A percentile compares a stretch with the other conserved stretches of the same genome.
phyloP scores from a whole-genome alignment of 2,888 invertebrate species.

The Platypus cylindrus region DNA sequence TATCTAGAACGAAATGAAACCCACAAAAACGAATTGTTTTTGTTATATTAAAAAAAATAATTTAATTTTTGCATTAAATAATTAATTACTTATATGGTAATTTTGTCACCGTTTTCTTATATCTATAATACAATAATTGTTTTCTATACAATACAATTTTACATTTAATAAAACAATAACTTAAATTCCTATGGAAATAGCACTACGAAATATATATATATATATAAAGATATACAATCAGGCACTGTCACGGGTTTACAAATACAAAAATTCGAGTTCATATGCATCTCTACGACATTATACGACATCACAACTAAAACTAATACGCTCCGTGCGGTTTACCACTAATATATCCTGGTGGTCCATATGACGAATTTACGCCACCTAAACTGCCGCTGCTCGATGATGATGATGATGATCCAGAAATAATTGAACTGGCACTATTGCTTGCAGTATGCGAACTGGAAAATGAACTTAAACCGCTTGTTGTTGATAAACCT shows the following conservation, averaged over 20 bases:
- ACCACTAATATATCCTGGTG: slow-evolving; percentile 30
- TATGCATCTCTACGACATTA: too few species aligned
- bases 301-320: slow-evolving; percentile 11
- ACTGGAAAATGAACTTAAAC: slow-evolving; percentile 8
- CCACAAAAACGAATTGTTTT: background rate
- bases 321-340: slow-evolving; percentile 16
- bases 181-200: too few species aligned
- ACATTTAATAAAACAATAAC: too few species aligned
- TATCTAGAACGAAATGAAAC: background rate
- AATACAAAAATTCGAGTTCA: too few species aligned
- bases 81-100: slow-evolving; percentile 7
- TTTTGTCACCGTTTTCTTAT: slow-evolving; percentile 14
- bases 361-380: slow-evolving; percentile 29
- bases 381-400: slow-evolving; percentile 19
- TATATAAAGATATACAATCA: too few species aligned
- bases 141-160: too few species aligned
- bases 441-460: slow-evolving; percentile 12
- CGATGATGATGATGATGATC: slow-evolving; percentile 11
- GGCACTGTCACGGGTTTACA: too few species aligned
- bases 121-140: too few species aligned
- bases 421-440: slow-evolving; percentile 12
- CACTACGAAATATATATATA: too few species aligned
- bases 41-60: too few species aligned
- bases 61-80: slow-evolving; percentile 12
- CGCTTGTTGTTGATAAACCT: slow-evolving; percentile 3